Conservation (phyloP, 2,113 vertebrate genomes). For the Podarcis muralis region DNA sequence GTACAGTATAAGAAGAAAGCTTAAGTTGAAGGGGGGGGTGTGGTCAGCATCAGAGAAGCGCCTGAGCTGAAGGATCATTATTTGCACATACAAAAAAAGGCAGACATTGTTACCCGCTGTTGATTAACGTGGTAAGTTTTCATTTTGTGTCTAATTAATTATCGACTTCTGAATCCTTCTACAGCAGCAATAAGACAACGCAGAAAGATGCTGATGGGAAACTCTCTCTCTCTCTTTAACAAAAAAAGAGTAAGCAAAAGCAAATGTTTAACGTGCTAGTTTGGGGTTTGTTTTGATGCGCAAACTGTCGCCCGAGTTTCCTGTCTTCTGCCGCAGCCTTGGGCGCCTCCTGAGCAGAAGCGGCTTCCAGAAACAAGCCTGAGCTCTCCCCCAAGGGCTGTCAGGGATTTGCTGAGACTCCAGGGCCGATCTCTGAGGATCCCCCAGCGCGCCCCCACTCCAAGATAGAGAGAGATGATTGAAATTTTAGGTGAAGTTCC, state of each 20-base stretch:
- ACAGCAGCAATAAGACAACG: slow-evolving; percentile 18
- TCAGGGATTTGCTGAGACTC: slow-evolving; percentile 30
- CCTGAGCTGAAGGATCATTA: slow-evolving; percentile 38
- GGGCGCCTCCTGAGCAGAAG: not conserved
- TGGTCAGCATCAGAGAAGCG: slow-evolving; percentile 32
- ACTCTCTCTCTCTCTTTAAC: not conserved
- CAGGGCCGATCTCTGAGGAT: slow-evolving; percentile 62
- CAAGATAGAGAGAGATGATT: slow-evolving; percentile 67
- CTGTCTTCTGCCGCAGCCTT: not conserved
- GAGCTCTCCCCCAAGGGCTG: not conserved
- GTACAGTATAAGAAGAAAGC: slow-evolving; percentile 41
- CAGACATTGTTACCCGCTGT: slow-evolving; percentile 54
- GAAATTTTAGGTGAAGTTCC: slow-evolving; percentile 83
- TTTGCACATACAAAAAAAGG: slow-evolving; percentile 43
- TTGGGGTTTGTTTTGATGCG: slow-evolving; percentile 1
- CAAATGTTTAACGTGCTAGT: not conserved
- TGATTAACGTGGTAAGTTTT: slow-evolving; percentile 75
- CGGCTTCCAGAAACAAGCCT: not conserved
- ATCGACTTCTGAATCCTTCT: slow-evolving; percentile 61
- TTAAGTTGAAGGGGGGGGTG: not conserved
- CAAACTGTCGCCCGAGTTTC: not conserved
- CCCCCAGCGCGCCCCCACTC: slow-evolving; percentile 53
- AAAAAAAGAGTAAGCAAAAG: not conserved
- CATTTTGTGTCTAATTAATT: slow-evolving; percentile 69
- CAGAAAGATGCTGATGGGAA: slow-evolving; percentile 7